Conservation (phyloP, 2,888 invertebrate genomes). For the Mylabris sibirica region DNA sequence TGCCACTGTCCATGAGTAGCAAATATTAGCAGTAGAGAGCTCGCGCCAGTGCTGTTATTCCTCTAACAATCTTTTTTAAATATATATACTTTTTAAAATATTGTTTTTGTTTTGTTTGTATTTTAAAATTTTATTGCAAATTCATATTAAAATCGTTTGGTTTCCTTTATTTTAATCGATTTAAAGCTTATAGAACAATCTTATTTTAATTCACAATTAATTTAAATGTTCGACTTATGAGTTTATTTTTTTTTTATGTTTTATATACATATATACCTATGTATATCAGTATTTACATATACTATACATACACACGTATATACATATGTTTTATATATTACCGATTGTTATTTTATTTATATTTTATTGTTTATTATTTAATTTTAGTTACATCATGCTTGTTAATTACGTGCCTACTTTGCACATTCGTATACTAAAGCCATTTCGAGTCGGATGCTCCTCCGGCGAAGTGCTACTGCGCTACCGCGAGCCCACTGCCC, state of each 20-base stretch:
- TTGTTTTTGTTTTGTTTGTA: slow-evolving; percentile 19
- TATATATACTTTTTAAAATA: slow-evolving; percentile 38
- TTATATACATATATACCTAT: slow-evolving; percentile 56
- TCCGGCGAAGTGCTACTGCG: slow-evolving; percentile 57
- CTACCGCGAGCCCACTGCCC: slow-evolving; percentile 58
- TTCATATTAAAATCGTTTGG: slow-evolving; percentile 37
- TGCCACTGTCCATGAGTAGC: slow-evolving; percentile 59
- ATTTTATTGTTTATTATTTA: slow-evolving; percentile 36
- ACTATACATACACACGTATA: slow-evolving; percentile 58
- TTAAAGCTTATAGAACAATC: slow-evolving; percentile 39
- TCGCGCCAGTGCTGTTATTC: slow-evolving; percentile 55
- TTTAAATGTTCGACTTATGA: slow-evolving; percentile 47
- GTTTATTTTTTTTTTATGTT: slow-evolving; percentile 44
- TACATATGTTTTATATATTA: slow-evolving; percentile 55
- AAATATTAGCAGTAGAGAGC: slow-evolving; percentile 48
- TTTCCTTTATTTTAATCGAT: slow-evolving; percentile 18
- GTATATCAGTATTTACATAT: slow-evolving; percentile 48
- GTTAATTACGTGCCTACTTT: slow-evolving; percentile 58
- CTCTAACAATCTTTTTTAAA: slow-evolving; percentile 45
- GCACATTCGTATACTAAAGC: slow-evolving; percentile 60
- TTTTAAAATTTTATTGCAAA: slow-evolving; percentile 34
- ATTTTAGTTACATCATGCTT: slow-evolving; percentile 61
- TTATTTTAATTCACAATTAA: slow-evolving; percentile 49
- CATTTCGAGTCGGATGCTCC: slow-evolving; percentile 56
- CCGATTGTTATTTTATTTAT: slow-evolving; percentile 44